Evolutionary conservation across 2,113 vertebrate genomes (phyloP).

Genomic region (Bubo bubo): DNA sequence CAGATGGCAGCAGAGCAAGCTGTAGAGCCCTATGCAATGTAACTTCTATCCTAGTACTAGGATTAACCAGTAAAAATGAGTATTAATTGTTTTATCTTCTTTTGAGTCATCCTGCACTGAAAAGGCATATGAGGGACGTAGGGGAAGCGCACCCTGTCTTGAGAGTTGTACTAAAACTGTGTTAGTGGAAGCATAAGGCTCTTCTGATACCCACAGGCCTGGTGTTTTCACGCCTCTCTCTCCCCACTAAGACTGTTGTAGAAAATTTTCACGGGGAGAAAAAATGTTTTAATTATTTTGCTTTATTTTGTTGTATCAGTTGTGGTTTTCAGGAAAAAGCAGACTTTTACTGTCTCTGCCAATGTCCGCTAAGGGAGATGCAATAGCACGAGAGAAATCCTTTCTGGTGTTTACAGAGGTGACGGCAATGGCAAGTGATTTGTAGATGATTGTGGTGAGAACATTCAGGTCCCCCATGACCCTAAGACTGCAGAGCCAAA

Average conservation of each 20-base stretch:
- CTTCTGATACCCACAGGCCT: neutral
- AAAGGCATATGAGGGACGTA: neutral
- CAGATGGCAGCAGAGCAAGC: neutral
- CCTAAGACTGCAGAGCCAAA: neutral
- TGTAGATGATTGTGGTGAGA: neutral
- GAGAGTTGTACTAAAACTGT: neutral
- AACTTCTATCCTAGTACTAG: neutral
- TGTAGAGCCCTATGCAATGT: neutral
- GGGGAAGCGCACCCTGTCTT: neutral
- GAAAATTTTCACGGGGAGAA: rapidly evolving
- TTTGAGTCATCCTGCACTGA: neutral
- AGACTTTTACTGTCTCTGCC: neutral
- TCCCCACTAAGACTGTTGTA: neutral
- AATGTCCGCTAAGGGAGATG: neutral
- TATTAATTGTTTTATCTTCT: neutral
- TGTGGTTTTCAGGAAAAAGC: neutral
- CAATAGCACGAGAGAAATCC: neutral
- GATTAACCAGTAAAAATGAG: neutral
- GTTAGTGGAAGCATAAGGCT: neutral
- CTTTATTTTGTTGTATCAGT: neutral
- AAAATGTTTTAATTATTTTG: neutral
- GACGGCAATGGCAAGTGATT: neutral
- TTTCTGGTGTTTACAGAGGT: neutral
- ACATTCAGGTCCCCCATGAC: neutral
- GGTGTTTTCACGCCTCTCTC: neutral